Base-by-base conservation (phyloP, 2,888 invertebrate genomes). In the Scelioninae gen. 1 region DNA sequence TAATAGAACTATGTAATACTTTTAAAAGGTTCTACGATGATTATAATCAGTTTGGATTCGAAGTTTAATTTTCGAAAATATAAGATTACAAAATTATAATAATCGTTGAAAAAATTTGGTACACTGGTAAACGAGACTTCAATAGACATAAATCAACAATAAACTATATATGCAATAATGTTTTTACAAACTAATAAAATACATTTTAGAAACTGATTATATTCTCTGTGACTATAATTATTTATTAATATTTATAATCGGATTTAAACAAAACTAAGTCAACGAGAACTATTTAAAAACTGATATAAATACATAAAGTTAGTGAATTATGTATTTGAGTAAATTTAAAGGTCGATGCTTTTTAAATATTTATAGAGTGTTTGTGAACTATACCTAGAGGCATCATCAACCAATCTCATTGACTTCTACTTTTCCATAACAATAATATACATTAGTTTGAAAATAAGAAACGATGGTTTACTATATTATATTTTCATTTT, bases 311-410 rank as follows among this genome's bases (percentile, higher is more conserved):
- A 79, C 79, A 76, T 82, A 63, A 66, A 76, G 76, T 75, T 69
- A 63, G 55, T 65, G 80, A 80, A 68, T 66, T 74, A 55, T 63
- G 80, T 43, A 56, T 60, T 53, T 65, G 81, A 76, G 80, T 60
- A 56, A 75, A 81, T 75, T 81, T 81, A 75, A 75, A 81, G 68
- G 80, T 75, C 80, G 80, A 34, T 53, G 62, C 69, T 81, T 23
- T 23, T 81, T 81, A 81, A 75, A 81, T 81, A 81, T 81, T 75
- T 75, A 81, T 81, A 51, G 80, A 60, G 80, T 69, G 69, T 75
- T 81, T 69, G 75, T 55, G 71, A 80, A 68, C 76, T 53, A 68
- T 68, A 62, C 68, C 62, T n/a, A 74, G 53, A 66, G 47, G 40
- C 72, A 60, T 74, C 65, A 55, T 72, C 60, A 74, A 65, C 62